Conservation (phyloP, 2,113 vertebrate genomes). For the Crotalus viridis region DNA sequence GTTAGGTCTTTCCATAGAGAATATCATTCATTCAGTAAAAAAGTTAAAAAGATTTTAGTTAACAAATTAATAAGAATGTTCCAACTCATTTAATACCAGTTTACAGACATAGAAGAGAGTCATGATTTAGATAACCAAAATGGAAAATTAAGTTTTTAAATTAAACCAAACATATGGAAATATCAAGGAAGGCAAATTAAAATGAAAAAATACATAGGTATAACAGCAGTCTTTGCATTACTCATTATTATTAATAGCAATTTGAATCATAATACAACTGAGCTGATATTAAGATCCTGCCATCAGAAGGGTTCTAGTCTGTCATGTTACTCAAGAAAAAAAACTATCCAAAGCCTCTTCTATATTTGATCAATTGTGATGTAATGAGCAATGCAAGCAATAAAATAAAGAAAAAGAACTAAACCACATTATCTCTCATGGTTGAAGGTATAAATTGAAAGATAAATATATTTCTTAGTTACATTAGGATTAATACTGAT, state of each 20-base stretch:
- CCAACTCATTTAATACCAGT: background rate
- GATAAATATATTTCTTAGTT: conserved; percentile 1
- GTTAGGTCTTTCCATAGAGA: background rate
- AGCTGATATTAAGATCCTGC: background rate
- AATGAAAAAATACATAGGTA: background rate
- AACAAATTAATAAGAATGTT: background rate
- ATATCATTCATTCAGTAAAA: background rate
- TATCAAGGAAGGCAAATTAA: background rate
- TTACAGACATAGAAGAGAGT: background rate
- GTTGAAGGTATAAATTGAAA: background rate
- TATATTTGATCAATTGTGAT: background rate
- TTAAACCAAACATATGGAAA: background rate
- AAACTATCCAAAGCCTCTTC: background rate
- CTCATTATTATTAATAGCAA: background rate
- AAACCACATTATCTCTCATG: background rate
- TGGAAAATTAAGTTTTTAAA: background rate
- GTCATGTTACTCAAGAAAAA: background rate
- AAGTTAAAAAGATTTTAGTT: background rate
- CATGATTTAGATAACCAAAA: background rate
- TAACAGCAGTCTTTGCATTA: background rate
- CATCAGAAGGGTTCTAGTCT: background rate
- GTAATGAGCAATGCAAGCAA: background rate
- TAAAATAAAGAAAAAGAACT: background rate
- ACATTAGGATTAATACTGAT: background rate
- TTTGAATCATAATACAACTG: background rate